These are phyloP conservation scores for Nycticryphes semicollaris DNA, from an alignment of 2,113 vertebrate species.

Conservation along the genomic window DNA sequence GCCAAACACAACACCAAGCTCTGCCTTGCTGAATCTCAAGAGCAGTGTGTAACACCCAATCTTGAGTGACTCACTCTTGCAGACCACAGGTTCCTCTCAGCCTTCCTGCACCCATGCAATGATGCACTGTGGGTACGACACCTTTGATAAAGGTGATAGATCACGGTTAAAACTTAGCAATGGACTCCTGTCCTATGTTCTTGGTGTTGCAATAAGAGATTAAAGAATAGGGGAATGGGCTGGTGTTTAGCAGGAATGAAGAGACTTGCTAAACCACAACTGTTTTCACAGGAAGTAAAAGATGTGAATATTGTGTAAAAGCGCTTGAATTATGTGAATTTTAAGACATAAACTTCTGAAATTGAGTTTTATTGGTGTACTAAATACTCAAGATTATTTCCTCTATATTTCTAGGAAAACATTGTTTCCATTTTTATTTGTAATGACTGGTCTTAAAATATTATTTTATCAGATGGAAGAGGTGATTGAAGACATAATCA, in stretches of 20 bases:
- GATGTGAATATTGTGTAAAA: neutral
- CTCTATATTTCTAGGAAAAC: neutral
- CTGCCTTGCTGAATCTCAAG: neutral
- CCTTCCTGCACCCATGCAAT: neutral
- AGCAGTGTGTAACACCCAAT: neutral
- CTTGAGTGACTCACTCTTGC: neutral
- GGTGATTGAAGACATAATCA: slow-evolving; percentile 92
- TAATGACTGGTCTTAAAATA: slow-evolving; percentile 16
- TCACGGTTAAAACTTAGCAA: neutral
- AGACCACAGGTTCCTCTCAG: neutral
- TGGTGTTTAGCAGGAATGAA: neutral
- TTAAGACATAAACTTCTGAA: neutral
- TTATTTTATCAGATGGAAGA: slow-evolving; percentile 88
- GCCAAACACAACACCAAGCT: neutral
- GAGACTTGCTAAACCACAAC: neutral
- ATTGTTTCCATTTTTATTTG: neutral
- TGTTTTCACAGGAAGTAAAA: neutral
- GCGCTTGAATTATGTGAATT: neutral
- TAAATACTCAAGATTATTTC: neutral
- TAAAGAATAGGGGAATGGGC: neutral
- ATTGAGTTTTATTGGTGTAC: neutral
- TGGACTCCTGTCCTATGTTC: neutral
- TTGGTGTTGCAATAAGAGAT: neutral
- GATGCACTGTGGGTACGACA: neutral
- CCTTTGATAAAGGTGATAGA: neutral